Percentiles rank a stretch among this genome's conserved stretches.
Evolutionary conservation across 2,797 vertebrate genomes (phyloP).

Genomic region (Hydrocynus forskahlii): DNA sequence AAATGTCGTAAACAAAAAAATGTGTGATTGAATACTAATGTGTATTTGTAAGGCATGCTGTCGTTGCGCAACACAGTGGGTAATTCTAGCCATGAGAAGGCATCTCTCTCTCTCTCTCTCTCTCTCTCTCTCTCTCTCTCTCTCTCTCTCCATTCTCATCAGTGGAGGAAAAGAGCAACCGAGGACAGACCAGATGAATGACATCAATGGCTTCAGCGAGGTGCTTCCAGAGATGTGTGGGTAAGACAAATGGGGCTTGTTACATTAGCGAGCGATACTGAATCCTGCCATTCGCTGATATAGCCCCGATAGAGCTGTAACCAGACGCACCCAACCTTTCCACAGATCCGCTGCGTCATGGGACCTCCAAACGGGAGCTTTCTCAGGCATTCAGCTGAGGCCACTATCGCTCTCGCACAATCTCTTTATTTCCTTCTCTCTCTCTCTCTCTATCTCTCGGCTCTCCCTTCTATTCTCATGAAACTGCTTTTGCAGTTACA

Average conservation of each 20-base stretch:
- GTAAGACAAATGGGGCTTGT: slow-evolving; percentile 84
- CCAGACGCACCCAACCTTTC: slow-evolving; percentile 79
- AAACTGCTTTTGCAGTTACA: slow-evolving; percentile 41
- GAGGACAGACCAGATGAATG: slow-evolving; percentile 82
- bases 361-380: slow-evolving; percentile 58
- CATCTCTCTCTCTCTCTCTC: slow-evolving; percentile 41
- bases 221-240: slow-evolving; percentile 78
- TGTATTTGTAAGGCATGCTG: slow-evolving; percentile 25
- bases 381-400: slow-evolving; percentile 56
- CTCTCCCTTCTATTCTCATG: slow-evolving; percentile 31
- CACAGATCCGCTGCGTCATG: slow-evolving; percentile 73
- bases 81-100: slow-evolving; percentile 62
- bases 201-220: slow-evolving; percentile 76
- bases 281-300: slow-evolving; percentile 79
- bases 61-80: slow-evolving; percentile 53
- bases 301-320: slow-evolving; percentile 80
- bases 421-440: slow-evolving; percentile 14
- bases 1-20: not conserved
- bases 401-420: slow-evolving; percentile 25
- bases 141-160: slow-evolving; percentile 54
- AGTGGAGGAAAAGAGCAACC: slow-evolving; percentile 72
- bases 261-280: slow-evolving; percentile 79
- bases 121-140: slow-evolving; percentile 16
- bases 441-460: slow-evolving; percentile 20
- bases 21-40: not conserved